phyloP scores from a whole-genome alignment of 2,888 invertebrate species.

The Tiliacea aurago region DNA sequence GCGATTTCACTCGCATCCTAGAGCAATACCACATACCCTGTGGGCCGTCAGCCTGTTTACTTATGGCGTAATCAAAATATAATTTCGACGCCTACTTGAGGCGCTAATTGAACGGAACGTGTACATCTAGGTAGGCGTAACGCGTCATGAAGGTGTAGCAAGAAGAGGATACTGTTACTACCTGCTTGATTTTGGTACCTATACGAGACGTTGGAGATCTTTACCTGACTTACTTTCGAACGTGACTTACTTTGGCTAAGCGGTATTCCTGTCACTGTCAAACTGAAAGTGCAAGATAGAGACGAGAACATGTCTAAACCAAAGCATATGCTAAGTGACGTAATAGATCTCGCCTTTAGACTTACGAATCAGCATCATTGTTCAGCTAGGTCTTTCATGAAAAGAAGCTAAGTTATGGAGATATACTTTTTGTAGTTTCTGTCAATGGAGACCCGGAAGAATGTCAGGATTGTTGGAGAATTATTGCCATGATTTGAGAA shows the following conservation, averaged over 20 bases:
- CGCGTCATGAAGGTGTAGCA: slow-evolving; percentile 36
- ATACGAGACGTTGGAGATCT: too few species aligned
- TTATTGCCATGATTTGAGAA: not conserved
- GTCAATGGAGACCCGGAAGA: not conserved
- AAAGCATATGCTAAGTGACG: too few species aligned
- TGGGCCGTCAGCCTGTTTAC: not conserved
- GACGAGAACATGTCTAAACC: not conserved
- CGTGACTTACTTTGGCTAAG: not conserved
- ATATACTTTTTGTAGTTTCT: not conserved
- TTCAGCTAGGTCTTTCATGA: too few species aligned
- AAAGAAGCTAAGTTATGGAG: not conserved
- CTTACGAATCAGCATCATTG: not conserved
- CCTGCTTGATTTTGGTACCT: not conserved
- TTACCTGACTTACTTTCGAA: not conserved
- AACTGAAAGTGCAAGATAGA: not conserved
- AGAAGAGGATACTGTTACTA: slow-evolving; percentile 8
- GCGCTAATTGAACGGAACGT: slow-evolving; percentile 40
- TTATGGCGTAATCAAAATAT: slow-evolving; percentile 1
- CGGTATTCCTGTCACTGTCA: not conserved
- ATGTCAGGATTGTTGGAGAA: not conserved
- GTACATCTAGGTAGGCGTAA: slow-evolving; percentile 31
- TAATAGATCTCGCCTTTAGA: not conserved
- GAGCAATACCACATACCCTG: not conserved
- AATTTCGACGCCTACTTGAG: slow-evolving; percentile 23
- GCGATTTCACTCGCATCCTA: not conserved